phyloP scores from a whole-genome alignment of 2,797 vertebrate species.

The Tapera naevia region DNA sequence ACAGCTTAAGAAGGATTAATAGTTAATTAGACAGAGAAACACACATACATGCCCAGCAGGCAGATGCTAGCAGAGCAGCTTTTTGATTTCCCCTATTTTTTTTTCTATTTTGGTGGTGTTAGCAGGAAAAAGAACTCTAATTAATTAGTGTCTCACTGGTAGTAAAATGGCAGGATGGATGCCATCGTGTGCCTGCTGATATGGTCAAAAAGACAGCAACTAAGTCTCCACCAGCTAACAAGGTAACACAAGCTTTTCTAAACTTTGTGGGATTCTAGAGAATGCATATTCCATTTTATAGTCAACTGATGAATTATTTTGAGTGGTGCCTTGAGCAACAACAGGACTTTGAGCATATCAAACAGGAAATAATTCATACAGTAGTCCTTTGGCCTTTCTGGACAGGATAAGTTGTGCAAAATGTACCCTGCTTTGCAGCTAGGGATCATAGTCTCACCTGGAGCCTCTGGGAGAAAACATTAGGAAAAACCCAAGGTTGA shows the following conservation, averaged over 20 bases:
- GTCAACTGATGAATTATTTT: neutral
- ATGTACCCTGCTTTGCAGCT: neutral
- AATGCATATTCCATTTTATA: neutral
- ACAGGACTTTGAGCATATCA: neutral
- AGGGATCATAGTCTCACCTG: neutral
- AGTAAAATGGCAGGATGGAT: too few relatives aligned
- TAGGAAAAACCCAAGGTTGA: neutral
- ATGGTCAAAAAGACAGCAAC: neutral
- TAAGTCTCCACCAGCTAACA: neutral
- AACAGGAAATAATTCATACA: neutral
- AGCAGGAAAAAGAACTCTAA: neutral
- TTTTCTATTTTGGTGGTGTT: neutral
- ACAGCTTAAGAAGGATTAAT: neutral
- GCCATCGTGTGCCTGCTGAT: neutral
- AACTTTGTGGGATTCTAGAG: neutral
- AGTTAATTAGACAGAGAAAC: neutral
- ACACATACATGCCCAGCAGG: fast-evolving
- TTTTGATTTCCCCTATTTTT: neutral
- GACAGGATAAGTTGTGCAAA: neutral
- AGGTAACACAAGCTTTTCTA: neutral
- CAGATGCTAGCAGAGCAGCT: neutral
- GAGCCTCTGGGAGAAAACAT: neutral
- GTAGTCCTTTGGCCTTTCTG: neutral
- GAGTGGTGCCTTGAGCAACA: neutral
- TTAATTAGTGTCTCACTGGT: neutral